A percentile compares a stretch with the other conserved stretches of the same genome.
Evolutionary conservation across 2,113 vertebrate species (phyloP).

Genomic region (Pyrgilauda ruficollis): DNA sequence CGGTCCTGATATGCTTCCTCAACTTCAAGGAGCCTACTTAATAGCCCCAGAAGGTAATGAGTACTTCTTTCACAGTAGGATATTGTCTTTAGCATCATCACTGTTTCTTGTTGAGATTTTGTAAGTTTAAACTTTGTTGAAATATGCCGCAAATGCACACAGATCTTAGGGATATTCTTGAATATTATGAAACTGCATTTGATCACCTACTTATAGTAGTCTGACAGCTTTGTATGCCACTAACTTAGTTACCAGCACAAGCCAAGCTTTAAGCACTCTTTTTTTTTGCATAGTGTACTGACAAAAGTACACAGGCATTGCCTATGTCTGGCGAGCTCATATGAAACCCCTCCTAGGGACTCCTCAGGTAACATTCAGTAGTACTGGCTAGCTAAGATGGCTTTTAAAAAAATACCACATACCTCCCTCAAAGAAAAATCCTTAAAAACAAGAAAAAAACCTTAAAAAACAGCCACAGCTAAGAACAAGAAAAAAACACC

Average conservation of each 20-base stretch:
- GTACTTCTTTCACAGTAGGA: neutral
- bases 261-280: neutral
- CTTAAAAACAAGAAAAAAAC: neutral
- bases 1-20: neutral
- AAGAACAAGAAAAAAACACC: neutral
- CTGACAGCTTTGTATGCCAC: neutral
- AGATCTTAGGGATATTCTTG: neutral
- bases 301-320: neutral
- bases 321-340: neutral
- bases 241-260: neutral
- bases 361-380: neutral
- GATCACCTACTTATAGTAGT: neutral
- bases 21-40: neutral
- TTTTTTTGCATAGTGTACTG: neutral
- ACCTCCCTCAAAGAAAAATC: neutral
- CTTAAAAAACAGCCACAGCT: fast-evolving
- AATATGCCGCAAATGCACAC: neutral
- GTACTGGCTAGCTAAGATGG: neutral
- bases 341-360: neutral
- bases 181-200: neutral
- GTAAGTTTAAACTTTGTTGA: neutral
- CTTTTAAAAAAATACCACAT: neutral
- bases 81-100: neutral
- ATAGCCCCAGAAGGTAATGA: neutral
- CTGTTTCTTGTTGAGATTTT: neutral